Base-by-base conservation (phyloP, 2,888 invertebrate species). In the Tipula lateralis region DNA sequence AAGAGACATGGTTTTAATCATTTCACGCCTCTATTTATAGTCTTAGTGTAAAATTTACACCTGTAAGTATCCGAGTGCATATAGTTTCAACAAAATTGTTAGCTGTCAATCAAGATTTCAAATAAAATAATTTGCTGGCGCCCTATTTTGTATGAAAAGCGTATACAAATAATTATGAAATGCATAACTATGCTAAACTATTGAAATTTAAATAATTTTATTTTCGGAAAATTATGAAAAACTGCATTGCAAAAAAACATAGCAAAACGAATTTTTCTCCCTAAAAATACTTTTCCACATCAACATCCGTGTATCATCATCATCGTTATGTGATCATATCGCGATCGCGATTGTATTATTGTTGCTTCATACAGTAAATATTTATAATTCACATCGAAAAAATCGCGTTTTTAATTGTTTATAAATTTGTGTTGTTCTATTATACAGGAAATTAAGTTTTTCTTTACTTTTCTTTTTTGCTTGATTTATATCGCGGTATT, bases 361-460 rank as follows among this genome's bases (percentile, higher is more conserved):
- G 66, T 66, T 66, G 66, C 66, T 66, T 24, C 24, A 66, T 66
- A 19, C 24, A 66, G 66, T 66, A 66, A 66, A 66, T 66, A 66
- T 66, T 66, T 66, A 66, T 66, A 66, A 66, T 13, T 24, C 66
- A 66, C 9, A 19, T 7, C 66, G 66, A 66, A 66, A 66, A 66
- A 24, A 66, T 66, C 19, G 66, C 66, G 24, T 9, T 66, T 66
- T 66, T 66, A 66, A 66, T 66, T 66, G 66, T 66, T 66, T 66
- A 66, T 66, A 66, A 66, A 66, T 66, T 66, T 66, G 24, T 66
- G 66, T 66, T 66, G 66, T 66, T 66, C 66, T 66, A 24, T 66
- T 66, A 66, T 66, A 24, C 66, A 66, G 66, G 66, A 66, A 66
- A 66, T 66, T 66, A 66, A 66, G 66, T 66, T 66, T 66, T 66